Evolutionary conservation across 2,797 vertebrate species (phyloP).

Genomic region (Anabas testudineus): DNA sequence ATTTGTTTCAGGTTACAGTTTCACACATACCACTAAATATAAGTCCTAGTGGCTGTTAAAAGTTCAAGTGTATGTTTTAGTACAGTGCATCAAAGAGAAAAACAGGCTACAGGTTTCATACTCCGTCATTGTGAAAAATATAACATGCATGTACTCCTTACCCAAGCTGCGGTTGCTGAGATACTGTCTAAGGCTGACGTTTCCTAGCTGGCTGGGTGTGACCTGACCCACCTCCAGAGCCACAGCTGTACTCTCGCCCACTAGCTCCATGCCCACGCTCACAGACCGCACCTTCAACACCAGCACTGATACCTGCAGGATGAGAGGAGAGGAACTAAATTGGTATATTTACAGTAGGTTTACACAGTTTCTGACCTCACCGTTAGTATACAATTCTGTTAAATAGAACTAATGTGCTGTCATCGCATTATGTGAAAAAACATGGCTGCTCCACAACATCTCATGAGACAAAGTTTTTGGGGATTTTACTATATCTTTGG

Average conservation of each 20-base stretch:
- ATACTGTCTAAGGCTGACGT: slow-evolving; percentile 93
- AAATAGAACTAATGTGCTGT: no score
- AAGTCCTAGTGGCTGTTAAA: not conserved
- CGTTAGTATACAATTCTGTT: no score
- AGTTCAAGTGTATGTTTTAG: not conserved
- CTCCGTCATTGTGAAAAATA: not conserved
- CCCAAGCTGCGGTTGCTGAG: slow-evolving; percentile 94
- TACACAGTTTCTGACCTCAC: not conserved
- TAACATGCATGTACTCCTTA: slow-evolving; percentile 73
- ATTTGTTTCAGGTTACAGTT: not conserved
- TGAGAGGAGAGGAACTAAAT: no score
- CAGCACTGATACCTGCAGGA: slow-evolving; percentile 92
- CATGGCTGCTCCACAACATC: no score
- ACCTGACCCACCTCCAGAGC: slow-evolving; percentile 92
- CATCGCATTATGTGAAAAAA: no score
- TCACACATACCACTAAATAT: not conserved
- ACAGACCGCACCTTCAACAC: slow-evolving; percentile 93
- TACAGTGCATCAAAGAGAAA: not conserved
- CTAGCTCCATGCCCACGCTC: slow-evolving; percentile 90
- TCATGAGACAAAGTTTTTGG: no score
- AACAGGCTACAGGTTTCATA: not conserved
- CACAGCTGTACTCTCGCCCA: slow-evolving; percentile 90
- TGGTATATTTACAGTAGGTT: no score
- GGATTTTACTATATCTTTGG: slow-evolving; percentile 89
- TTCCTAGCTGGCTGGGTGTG: slow-evolving; percentile 91